Percentiles rank a stretch among this genome's conserved stretches.
Evolutionary conservation across 2,888 invertebrate species (phyloP).

Genomic region (Pristionchus maxplancki): DNA sequence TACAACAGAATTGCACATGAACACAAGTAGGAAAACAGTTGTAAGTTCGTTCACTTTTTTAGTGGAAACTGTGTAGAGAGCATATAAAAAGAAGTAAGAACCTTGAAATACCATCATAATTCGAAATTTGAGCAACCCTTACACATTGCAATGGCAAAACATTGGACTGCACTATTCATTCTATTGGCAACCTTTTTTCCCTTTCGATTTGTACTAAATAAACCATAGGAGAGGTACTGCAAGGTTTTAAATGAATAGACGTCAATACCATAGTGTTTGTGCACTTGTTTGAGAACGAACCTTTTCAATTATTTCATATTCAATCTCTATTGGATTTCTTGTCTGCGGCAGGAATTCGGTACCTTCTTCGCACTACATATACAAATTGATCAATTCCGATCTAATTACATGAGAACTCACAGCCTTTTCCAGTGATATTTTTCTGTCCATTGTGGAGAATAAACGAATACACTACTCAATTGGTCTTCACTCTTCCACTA

Average conservation of each 20-base stretch:
- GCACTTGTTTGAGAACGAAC: neutral
- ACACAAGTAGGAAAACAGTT: neutral
- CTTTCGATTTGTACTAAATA: neutral
- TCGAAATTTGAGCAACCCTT: neutral
- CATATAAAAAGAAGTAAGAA: neutral
- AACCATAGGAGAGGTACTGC: neutral
- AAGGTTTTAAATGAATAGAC: neutral
- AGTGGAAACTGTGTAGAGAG: neutral
- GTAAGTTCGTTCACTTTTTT: neutral
- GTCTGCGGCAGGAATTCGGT: neutral
- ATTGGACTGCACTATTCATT: neutral
- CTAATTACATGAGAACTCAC: neutral
- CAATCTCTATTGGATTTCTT: neutral
- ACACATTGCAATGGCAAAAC: neutral
- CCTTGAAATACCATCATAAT: neutral
- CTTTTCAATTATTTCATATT: neutral
- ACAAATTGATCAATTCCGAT: neutral
- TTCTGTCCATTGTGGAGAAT: slow-evolving; percentile 3
- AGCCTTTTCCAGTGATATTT: neutral
- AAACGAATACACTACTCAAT: neutral
- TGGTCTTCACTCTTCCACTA: neutral
- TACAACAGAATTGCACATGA: neutral
- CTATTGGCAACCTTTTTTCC: neutral
- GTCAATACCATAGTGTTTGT: too few species aligned
- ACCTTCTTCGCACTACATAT: neutral